These are phyloP conservation scores for Eulemur rubriventer DNA, from an alignment of 2,797 vertebrate genomes.

Conservation along the genomic window DNA sequence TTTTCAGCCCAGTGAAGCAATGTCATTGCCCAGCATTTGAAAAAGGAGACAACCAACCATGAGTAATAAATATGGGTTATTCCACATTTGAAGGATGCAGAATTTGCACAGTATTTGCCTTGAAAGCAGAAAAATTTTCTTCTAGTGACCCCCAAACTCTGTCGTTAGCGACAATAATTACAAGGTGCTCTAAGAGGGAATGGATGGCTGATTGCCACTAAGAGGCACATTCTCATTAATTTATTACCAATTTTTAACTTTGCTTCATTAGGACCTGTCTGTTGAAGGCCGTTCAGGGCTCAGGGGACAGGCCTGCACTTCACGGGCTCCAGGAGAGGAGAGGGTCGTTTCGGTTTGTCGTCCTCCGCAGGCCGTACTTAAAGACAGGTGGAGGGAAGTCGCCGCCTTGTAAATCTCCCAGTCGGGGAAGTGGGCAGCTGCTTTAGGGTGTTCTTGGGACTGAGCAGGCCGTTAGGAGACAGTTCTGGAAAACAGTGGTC, in stretches of 20 bases:
- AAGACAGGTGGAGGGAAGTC: neutral
- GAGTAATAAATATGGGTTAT: slow-evolving; percentile 21
- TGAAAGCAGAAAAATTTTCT: slow-evolving; percentile 76
- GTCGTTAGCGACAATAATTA: slow-evolving; percentile 86
- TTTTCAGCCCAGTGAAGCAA: slow-evolving; percentile 46
- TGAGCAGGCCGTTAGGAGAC: neutral
- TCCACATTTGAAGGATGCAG: neutral
- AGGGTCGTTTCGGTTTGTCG: slow-evolving; percentile 54
- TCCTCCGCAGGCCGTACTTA: neutral
- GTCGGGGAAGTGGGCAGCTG: slow-evolving; percentile 12
- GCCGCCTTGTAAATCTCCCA: slow-evolving; percentile 35
- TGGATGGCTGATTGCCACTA: slow-evolving; percentile 82
- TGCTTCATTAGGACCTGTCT: slow-evolving; percentile 83
- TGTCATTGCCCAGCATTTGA: neutral
- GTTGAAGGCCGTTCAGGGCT: slow-evolving; percentile 84
- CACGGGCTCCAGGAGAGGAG: slow-evolving; percentile 29
- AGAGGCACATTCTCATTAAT: slow-evolving; percentile 85
- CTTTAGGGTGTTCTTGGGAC: slow-evolving; percentile 19
- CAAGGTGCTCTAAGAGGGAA: slow-evolving; percentile 82
- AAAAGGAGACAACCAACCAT: neutral
- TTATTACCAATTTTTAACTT: slow-evolving; percentile 85
- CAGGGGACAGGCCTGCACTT: slow-evolving; percentile 68
- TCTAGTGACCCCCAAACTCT: slow-evolving; percentile 82
- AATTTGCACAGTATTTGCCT: neutral
- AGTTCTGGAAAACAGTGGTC: neutral